Base-by-base conservation (phyloP, 2,888 invertebrate species). In the Yponomeuta evonymella region DNA sequence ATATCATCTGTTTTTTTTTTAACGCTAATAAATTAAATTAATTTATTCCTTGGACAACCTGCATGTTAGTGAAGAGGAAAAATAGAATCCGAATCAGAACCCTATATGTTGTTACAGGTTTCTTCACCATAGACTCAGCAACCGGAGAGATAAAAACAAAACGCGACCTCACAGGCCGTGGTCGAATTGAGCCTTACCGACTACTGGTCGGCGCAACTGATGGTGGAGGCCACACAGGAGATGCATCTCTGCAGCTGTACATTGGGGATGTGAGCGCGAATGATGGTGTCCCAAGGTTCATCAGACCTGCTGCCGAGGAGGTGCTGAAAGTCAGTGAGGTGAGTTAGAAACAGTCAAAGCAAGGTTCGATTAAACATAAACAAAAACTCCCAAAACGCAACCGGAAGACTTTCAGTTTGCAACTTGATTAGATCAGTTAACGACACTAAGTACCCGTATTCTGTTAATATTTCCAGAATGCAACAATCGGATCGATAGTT, bases 191-290 rank as follows among this genome's bases (percentile, higher is more conserved):
- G 15, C 95, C 96, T 0, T 97, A 96, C 79, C 90, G 94, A 4
- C 81, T 96, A 71, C 85, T 94, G 8, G 92, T 96, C 0, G 91
- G 95, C 29, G 96, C 96, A 0, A 93, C 94, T 69, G 96, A 96
- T 81, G 94, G 94, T 70, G 96, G 96, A 0, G 93, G 93, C 0
- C 88, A 95, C 8, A 93, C 91, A 67, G 93, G 94, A 0, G 95
- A 95, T 73, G 94, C 94, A 0, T 92, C 93, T 6, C 84, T 96
- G 0, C 92, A 93, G 0, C 80, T 97, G 3, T 95, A 95, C 75
- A 95, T 97, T 63, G 96, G 96, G 0, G 96, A 97, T 77, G 96
- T 96, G 0, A 96, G 96, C 70, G 94, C 95, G 72, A 96, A 96
- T 77, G 96, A 96, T 81, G 96, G 96, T 0, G 95, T 96, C 1